These are phyloP conservation scores for Morphnarchus princeps DNA, from an alignment of 2,113 vertebrate genomes.

Conservation along the genomic window DNA sequence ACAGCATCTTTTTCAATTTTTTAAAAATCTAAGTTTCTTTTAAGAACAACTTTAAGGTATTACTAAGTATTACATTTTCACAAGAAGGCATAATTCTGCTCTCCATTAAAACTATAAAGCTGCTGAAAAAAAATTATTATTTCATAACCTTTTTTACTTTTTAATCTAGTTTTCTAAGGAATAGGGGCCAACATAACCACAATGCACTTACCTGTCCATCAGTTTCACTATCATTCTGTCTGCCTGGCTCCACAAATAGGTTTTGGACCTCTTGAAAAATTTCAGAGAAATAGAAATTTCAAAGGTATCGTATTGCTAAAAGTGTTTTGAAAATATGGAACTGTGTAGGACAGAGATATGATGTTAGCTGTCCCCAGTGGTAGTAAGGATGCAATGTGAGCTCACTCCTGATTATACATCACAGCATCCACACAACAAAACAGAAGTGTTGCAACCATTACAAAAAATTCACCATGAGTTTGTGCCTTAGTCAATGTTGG, in stretches of 20 bases:
- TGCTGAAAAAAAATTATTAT: not conserved
- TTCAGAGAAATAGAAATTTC: not conserved
- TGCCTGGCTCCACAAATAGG: not conserved
- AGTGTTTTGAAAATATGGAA: not conserved
- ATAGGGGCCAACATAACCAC: not conserved
- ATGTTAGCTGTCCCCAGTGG: not conserved
- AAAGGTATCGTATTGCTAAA: not conserved
- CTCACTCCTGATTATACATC: not conserved
- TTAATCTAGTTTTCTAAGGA: not conserved
- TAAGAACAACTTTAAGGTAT: not conserved
- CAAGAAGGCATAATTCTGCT: not conserved
- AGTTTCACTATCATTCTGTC: not conserved
- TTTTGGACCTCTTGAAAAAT: not conserved
- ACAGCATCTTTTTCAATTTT: not conserved
- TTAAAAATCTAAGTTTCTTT: not conserved
- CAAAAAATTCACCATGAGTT: not conserved
- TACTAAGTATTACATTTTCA: not conserved
- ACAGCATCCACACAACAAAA: not conserved
- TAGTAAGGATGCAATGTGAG: not conserved
- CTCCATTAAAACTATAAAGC: not conserved
- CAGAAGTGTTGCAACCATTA: not conserved
- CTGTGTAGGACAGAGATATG: not conserved
- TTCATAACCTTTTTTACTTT: not conserved
- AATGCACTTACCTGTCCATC: not conserved
- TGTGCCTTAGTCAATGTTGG: not conserved